Conservation (phyloP, 1,140 invertebrate genomes). For the Centruroides vittatus region DNA sequence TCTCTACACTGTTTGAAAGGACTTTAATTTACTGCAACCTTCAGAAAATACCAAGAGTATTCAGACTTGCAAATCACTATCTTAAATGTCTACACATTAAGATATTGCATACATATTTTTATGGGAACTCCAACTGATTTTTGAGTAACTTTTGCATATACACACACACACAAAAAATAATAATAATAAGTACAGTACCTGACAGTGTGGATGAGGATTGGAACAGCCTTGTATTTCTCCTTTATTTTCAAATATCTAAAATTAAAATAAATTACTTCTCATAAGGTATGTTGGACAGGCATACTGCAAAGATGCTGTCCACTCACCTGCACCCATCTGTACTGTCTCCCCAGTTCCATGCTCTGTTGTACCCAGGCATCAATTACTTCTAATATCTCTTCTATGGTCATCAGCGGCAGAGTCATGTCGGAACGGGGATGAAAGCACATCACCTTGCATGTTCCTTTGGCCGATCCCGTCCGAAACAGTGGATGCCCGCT, state of each 20-base stretch:
- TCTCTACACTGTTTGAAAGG: too few species aligned
- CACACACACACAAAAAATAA: background rate
- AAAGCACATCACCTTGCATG: conserved; percentile 92
- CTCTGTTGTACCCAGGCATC: conserved; percentile 71
- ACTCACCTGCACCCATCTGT: conserved; percentile 71
- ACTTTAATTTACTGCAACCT: too few species aligned
- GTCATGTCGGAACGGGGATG: conserved; percentile 87
- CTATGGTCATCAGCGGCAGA: conserved; percentile 64
- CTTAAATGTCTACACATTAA: too few species aligned
- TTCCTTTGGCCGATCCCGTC: conserved; percentile 61
- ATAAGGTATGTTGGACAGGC: too few species aligned
- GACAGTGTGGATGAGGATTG: conserved; percentile 95
- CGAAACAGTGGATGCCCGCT: conserved; percentile 64
- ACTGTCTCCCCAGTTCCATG: conserved; percentile 57
- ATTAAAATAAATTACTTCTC: background rate
- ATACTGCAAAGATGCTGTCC: too few species aligned
- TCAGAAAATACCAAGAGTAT: too few species aligned
- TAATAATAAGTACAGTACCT: conserved; percentile 21
- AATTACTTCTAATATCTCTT: conserved; percentile 68
- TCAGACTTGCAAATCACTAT: too few species aligned
- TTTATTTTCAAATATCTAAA: conserved; percentile 85
- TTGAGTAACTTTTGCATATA: too few species aligned
- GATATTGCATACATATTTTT: too few species aligned
- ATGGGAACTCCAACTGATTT: too few species aligned
- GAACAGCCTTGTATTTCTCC: conserved; percentile 96